A percentile compares a stretch with the other conserved stretches of the same genome.
phyloP scores from a whole-genome alignment of 2,797 vertebrate species.

The Eleutherodactylus coqui region DNA sequence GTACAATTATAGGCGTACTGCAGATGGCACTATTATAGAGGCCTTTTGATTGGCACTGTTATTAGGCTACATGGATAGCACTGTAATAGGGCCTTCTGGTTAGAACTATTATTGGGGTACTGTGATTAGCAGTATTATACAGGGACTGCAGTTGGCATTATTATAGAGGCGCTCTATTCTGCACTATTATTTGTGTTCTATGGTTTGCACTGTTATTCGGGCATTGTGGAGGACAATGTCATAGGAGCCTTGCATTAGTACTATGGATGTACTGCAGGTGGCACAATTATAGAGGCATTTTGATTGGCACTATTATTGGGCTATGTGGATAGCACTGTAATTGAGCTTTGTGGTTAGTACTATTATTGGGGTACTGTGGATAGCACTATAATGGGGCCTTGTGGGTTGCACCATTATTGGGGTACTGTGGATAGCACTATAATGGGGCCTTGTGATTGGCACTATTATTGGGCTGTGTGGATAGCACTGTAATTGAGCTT shows the following conservation, averaged over 20 bases:
- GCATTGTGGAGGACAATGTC: neutral
- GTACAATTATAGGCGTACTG: neutral
- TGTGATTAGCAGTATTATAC: neutral
- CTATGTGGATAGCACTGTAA: neutral
- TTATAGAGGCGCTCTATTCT: neutral
- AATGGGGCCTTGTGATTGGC: neutral
- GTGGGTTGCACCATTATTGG: neutral
- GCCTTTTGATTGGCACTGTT: neutral
- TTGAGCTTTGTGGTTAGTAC: neutral
- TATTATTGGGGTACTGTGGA: neutral
- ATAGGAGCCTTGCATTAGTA: neutral
- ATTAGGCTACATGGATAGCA: neutral
- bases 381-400: neutral
- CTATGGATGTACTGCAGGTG: no score
- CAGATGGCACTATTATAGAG: neutral
- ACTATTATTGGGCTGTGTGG: neutral
- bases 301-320: neutral
- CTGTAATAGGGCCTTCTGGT: neutral
- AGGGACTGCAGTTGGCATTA: neutral
- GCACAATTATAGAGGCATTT: no score
- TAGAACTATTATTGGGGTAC: neutral
- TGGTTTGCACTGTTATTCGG: neutral
- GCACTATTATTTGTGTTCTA: neutral
- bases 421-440: neutral
- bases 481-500: neutral